A percentile compares a stretch with the other conserved stretches of the same genome.
Conservation (phyloP, 1,140 invertebrate species). For the Dermatophagoides farinae region DNA sequence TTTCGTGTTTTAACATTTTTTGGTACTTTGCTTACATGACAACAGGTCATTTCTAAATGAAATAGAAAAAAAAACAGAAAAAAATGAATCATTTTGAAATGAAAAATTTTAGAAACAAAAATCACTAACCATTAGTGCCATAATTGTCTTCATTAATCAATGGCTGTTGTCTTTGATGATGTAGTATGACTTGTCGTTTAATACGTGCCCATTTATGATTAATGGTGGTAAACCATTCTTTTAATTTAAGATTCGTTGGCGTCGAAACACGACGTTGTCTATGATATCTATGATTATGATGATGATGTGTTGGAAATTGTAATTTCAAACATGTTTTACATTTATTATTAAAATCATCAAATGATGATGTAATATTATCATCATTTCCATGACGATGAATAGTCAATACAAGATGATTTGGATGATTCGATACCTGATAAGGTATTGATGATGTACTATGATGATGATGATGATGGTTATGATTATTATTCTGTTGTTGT, state of each 20-base stretch:
- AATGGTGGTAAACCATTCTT: conserved; percentile 15
- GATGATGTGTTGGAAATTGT: not conserved
- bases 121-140: not conserved
- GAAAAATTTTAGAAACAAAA: not conserved
- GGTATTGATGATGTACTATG: not conserved
- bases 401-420: not conserved
- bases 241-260: conserved; percentile 5
- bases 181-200: not conserved
- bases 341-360: not conserved
- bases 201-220: conserved; percentile 16
- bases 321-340: not conserved
- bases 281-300: not conserved
- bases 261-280: not conserved
- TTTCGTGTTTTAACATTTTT: not conserved
- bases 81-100: not conserved
- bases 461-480: not conserved
- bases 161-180: conserved; percentile 2
- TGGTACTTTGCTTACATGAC: not conserved
- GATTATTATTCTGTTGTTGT: not conserved
- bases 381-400: not conserved
- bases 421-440: not conserved
- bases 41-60: not conserved
- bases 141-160: conserved; percentile 3
- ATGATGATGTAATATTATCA: not conserved
- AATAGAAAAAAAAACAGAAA: not conserved